These are phyloP conservation scores for Epicampocera succincta DNA, from an alignment of 2,888 invertebrate species.

Conservation along the genomic window DNA sequence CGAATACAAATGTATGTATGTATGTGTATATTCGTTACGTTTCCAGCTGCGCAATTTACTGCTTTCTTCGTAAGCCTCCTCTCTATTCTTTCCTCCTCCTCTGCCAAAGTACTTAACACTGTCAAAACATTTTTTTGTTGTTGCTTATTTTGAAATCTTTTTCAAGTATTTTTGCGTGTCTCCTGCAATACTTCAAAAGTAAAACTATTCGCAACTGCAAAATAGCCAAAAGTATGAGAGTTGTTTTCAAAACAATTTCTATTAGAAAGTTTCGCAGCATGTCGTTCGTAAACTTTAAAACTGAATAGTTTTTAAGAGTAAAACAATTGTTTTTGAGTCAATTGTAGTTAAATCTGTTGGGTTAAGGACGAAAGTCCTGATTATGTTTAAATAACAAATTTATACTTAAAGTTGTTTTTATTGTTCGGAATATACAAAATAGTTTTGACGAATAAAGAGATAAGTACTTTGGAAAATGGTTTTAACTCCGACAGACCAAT, in stretches of 20 bases:
- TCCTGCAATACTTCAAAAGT: neutral
- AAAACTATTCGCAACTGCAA: neutral
- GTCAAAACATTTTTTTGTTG: neutral
- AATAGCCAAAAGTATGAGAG: constrained; percentile 23
- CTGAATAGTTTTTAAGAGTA: constrained; percentile 21
- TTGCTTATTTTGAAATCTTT: no score
- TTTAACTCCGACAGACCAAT: neutral
- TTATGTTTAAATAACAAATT: constrained; percentile 38
- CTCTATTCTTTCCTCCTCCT: no score
- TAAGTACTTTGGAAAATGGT: neutral
- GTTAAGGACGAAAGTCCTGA: constrained; percentile 28
- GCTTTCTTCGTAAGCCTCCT: no score
- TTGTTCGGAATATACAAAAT: neutral
- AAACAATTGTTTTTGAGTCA: constrained; percentile 32
- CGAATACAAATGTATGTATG: no score
- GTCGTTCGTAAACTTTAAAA: constrained; percentile 30
- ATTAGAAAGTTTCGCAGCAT: constrained; percentile 31
- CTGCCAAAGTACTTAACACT: neutral
- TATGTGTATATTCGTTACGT: no score
- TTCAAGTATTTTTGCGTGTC: neutral
- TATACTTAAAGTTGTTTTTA: constrained; percentile 19
- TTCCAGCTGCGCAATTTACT: no score
- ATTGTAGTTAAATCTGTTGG: constrained; percentile 29
- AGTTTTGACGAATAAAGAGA: neutral
- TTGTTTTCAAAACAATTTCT: constrained; percentile 40